Evolutionary conservation across 2,113 vertebrate species (phyloP).

Genomic region (Cromileptes altivelis): DNA sequence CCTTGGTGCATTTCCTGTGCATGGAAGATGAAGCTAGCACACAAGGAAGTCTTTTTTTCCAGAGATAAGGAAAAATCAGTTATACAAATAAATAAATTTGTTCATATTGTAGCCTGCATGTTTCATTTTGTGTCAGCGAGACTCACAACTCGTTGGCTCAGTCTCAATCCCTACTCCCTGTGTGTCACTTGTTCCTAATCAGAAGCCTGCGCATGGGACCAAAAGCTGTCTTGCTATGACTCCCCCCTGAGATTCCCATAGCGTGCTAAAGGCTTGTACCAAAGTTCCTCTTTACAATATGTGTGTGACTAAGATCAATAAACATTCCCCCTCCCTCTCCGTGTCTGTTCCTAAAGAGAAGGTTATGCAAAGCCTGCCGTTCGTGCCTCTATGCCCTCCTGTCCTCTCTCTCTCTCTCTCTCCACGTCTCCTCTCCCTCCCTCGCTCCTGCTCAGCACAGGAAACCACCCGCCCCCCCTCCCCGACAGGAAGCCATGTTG

Average conservation of each 20-base stretch:
- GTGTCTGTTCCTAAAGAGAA: slow-evolving; percentile 71
- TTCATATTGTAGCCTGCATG: background rate
- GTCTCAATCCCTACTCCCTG: slow-evolving; percentile 13
- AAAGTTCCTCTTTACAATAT: slow-evolving; percentile 84
- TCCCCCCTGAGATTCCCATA: slow-evolving; percentile 80
- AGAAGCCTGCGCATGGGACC: slow-evolving; percentile 41
- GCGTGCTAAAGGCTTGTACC: slow-evolving; percentile 84
- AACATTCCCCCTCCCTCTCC: slow-evolving; percentile 82
- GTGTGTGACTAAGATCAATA: slow-evolving; percentile 91
- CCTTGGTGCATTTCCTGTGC: slow-evolving; percentile 29
- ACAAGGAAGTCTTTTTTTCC: background rate
- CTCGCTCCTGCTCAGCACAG: slow-evolving; percentile 75
- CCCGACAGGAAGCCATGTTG: slow-evolving; percentile 77
- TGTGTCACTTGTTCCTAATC: slow-evolving; percentile 26
- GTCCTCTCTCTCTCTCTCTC: slow-evolving; percentile 56
- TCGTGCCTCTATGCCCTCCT: slow-evolving; percentile 73
- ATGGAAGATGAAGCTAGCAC: slow-evolving; percentile 25
- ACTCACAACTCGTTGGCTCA: background rate
- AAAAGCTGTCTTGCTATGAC: slow-evolving; percentile 38
- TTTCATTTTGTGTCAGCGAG: background rate
- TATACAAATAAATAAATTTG: background rate
- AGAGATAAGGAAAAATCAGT: background rate
- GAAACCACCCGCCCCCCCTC: slow-evolving; percentile 74
- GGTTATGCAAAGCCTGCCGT: slow-evolving; percentile 83
- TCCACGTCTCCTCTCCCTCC: slow-evolving; percentile 48